Conservation (phyloP, 2,113 vertebrate genomes). For the Gila orcuttii region DNA sequence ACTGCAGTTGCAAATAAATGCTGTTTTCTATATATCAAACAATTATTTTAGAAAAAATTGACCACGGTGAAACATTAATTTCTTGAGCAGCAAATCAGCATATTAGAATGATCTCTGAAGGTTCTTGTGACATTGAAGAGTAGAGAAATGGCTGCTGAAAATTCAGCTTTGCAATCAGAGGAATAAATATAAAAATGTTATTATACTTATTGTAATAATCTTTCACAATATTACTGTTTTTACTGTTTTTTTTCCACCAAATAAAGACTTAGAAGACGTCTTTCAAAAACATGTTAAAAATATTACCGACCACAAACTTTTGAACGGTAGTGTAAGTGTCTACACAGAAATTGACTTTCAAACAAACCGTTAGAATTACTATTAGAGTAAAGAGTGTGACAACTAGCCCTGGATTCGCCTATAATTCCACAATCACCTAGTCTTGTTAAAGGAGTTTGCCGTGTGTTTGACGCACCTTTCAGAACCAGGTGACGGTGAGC, state of each 20-base stretch:
- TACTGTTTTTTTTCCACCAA: background rate
- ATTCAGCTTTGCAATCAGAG: background rate
- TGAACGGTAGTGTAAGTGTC: background rate
- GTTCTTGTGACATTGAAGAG: no score
- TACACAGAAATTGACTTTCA: background rate
- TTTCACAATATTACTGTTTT: background rate
- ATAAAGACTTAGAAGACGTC: background rate
- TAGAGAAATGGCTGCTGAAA: background rate
- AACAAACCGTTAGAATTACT: background rate
- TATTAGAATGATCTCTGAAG: background rate
- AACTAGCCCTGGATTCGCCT: background rate
- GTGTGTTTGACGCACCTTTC: background rate
- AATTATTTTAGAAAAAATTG: no score
- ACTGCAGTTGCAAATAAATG: no score
- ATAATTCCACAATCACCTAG: background rate
- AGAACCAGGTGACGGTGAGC: background rate
- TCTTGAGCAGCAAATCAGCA: background rate
- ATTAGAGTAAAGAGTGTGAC: background rate
- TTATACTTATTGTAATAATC: no score
- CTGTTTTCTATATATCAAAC: no score
- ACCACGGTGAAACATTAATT: background rate
- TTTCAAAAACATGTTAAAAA: background rate
- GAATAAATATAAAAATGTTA: background rate
- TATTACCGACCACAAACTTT: background rate
- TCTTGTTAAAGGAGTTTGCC: background rate